These are phyloP conservation scores for Thamnophis sirtalis DNA, from an alignment of 2,113 vertebrate genomes.

Conservation along the genomic window DNA sequence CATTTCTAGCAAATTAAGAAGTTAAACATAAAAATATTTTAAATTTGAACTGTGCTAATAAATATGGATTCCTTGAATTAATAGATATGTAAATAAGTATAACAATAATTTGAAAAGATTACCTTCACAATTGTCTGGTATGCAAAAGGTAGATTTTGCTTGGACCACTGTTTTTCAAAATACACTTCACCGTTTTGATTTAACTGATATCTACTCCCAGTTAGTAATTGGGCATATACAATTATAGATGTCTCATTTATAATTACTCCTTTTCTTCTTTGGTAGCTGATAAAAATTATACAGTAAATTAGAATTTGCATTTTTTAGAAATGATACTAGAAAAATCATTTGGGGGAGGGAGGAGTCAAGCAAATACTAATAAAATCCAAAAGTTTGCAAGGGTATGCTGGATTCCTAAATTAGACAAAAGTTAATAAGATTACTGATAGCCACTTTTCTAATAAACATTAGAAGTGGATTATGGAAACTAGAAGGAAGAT, in stretches of 20 bases:
- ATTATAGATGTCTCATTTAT: slow-evolving; percentile 83
- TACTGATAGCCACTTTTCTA: not conserved
- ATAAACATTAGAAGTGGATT: not conserved
- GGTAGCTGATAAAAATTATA: slow-evolving; percentile 69
- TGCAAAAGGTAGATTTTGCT: slow-evolving; percentile 89
- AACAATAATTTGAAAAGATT: slow-evolving; percentile 28
- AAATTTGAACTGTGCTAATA: not conserved
- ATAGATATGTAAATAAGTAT: not conserved
- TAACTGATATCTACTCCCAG: slow-evolving; percentile 86
- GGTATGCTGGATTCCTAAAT: not conserved
- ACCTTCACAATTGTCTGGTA: slow-evolving; percentile 92
- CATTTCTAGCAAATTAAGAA: not conserved
- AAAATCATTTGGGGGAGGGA: not conserved
- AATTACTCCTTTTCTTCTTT: slow-evolving; percentile 89
- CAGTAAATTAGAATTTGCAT: slow-evolving; percentile 4
- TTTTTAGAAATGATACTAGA: not conserved
- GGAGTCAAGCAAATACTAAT: not conserved
- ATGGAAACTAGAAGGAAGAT: not conserved
- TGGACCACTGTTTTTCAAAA: slow-evolving; percentile 96
- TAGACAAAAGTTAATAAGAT: not conserved
- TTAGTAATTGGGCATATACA: slow-evolving; percentile 86
- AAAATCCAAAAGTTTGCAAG: not conserved
- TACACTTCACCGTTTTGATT: slow-evolving; percentile 83
- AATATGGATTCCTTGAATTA: not conserved
- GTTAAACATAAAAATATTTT: not conserved